Base-by-base conservation (phyloP, 2,888 invertebrate genomes). In the Lottia scabra region DNA sequence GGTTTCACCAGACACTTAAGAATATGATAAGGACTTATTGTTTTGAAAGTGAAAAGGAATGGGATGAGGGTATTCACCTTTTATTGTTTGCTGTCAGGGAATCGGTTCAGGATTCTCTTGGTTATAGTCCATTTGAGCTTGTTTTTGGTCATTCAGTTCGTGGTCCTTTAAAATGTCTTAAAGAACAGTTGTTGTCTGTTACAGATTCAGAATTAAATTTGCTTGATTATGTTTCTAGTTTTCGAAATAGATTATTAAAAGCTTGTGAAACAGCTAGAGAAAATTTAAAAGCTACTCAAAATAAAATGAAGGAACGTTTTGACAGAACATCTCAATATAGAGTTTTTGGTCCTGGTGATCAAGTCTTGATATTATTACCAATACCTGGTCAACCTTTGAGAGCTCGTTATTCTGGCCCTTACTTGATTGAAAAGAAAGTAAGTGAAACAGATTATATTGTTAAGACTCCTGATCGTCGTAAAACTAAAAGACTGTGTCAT, bases 111-210 rank as follows among this genome's bases (percentile, higher is more conserved):
- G 73, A 70, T 23, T 70, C 74, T 12, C 48, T 70, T 12, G 75
- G 75, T 6, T 74, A 70, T 56, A 67, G 67, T 43, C 74, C 75
- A 16, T 75, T 75, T 64, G 66, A 75, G 38, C 27, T 70, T 10
- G 71, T 75, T 2, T 75, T 71, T 75, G 75, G 75, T 19, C 74
- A 75, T 26, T 44, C 66, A n/a, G 74, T 75, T 6, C 30, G 75
- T 10, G 48, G 48, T n/a, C 48, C 48, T 15, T n/a, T 48, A n/a
- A 48, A 15, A 48, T 48, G 15, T 48, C 48, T 48, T 48, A 48
- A 48, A 48, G 48, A 48, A n/a, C 15, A 48, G n/a, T 12, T 15
- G 6, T 12, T 48, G 67, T 65, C 38, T 38, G 65, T 23, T 38
- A 63, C 44, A n/a, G 26, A 19, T 27, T 6, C 19, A 16, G 43